Percentiles rank a stretch among this genome's conserved stretches.
Conservation (phyloP, 64 coral and sea anemone genomes). For the Trachythela sp. region DNA sequence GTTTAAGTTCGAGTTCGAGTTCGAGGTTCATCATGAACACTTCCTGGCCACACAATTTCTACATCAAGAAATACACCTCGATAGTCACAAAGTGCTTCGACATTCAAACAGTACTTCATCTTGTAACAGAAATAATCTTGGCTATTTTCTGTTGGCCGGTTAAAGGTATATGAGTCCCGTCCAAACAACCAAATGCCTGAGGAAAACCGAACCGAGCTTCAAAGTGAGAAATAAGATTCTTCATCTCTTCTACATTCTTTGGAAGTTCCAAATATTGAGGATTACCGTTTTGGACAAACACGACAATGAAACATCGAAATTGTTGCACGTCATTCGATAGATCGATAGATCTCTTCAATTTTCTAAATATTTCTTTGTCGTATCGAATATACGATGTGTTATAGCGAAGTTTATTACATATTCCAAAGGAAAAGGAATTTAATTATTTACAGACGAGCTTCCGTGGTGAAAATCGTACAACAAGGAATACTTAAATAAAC, state of each 20-base stretch:
- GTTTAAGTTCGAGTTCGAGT: conserved; percentile 53
- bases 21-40: conserved; percentile 54
- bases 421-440: too few species aligned
- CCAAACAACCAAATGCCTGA: conserved; percentile 51
- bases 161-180: conserved; percentile 51
- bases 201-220: conserved; percentile 57
- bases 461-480: too few species aligned
- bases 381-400: too few species aligned
- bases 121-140: conserved; percentile 55
- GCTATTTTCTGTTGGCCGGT: conserved; percentile 44
- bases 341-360: conserved; percentile 35
- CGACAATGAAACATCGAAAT: conserved; percentile 36
- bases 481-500: too few species aligned
- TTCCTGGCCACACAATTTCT: conserved; percentile 56
- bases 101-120: conserved; percentile 55
- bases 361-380: too few species aligned
- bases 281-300: conserved; percentile 35
- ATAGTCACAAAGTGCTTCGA: conserved; percentile 49
- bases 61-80: conserved; percentile 58
- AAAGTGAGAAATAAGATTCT: conserved; percentile 43
- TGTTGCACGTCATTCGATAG: conserved; percentile 49
- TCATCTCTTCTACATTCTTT: conserved; percentile 45
- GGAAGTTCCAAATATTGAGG: conserved; percentile 52
- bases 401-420: too few species aligned
- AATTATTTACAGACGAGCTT: too few species aligned